Evolutionary conservation across 2,113 vertebrate species (phyloP).

Genomic region (Microcebus griseorufus): DNA sequence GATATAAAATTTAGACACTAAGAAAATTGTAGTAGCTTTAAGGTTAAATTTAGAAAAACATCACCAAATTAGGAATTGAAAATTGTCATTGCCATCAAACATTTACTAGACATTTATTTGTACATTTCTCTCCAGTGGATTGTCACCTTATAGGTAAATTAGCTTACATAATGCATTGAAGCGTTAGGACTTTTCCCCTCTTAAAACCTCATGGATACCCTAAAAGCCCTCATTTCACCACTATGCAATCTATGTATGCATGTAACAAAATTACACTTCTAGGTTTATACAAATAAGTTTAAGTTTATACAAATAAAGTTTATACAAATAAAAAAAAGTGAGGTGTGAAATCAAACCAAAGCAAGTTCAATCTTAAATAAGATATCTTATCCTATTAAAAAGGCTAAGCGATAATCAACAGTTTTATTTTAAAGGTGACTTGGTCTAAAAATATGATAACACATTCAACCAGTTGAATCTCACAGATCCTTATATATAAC

Average conservation of each 20-base stretch:
- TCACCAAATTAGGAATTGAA: slow-evolving; percentile 42
- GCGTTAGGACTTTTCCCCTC: slow-evolving; percentile 30
- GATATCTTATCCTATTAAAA: slow-evolving; percentile 25
- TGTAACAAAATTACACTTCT: too few species aligned
- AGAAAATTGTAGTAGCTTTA: slow-evolving; percentile 5
- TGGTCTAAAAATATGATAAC: background rate
- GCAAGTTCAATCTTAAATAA: slow-evolving; percentile 47
- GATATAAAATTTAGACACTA: background rate
- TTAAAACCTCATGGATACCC: background rate
- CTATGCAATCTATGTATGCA: too few species aligned
- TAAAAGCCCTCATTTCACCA: too few species aligned
- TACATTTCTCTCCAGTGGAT: slow-evolving; percentile 40
- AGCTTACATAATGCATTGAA: slow-evolving; percentile 37
- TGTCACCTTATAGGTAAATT: slow-evolving; percentile 62
- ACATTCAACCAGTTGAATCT: background rate
- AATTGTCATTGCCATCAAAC: slow-evolving; percentile 35
- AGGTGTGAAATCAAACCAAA: slow-evolving; percentile 31
- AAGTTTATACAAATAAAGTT: too few species aligned
- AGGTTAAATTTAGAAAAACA: slow-evolving; percentile 24
- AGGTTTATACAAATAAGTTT: too few species aligned
- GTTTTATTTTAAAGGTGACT: slow-evolving; percentile 10
- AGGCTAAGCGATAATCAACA: background rate
- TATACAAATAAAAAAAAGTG: background rate
- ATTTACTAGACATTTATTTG: slow-evolving; percentile 59
- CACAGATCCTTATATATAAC: background rate